Evolutionary conservation across 2,888 invertebrate species (phyloP), one percentile per base, ranked within the genome.

Genomic region (Eupsilia transversa): DNA sequence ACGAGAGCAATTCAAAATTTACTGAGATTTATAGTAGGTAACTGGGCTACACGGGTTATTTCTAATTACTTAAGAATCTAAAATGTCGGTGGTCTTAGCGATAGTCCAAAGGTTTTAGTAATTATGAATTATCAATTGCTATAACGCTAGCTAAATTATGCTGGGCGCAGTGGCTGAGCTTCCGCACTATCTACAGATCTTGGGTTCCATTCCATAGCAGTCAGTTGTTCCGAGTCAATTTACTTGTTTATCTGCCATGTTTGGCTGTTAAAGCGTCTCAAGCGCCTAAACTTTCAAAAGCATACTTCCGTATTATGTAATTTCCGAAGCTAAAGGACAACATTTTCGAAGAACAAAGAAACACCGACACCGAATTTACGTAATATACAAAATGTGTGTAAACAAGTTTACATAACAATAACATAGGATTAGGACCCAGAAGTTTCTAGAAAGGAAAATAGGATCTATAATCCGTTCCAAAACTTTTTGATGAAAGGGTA

Each of bases 331-430:
- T 33, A 12, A 41, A 46, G 20, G 14, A 43, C 33, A 6, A 20
- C 33, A 5, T 33, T 41, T 49, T 38, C 9, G 14, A 49, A 54
- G 17, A 56, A 69, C 10, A 68, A 60, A 43, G 9, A 33, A 56
- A 49, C n/a, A 17, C 14, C 38, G 3, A 20, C 52, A 46, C 2
- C 2, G 6, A 0, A 46, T 75, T 77, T 30, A 35, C 17, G 35
- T 77, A 33, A 35, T 33, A 38, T 30, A 30, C n/a, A 35, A 52
- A 20, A 30, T 52, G 12, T 59, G 3, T 14, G 60, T 17, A 54
- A 68, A 54, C 14, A 35, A 35, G 77, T 59, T 77, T 77, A 77
- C 33, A 30, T 59, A 66, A 77, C 17, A 59, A 49, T 77, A 59
- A 49, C 38, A 27, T 12, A 65, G 12, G 41, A 77, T 35, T 41